These are phyloP conservation scores for mouse (Mus musculus) DNA, from an alignment of 2,113 vertebrate genomes.

Conservation along the genomic window DNA sequence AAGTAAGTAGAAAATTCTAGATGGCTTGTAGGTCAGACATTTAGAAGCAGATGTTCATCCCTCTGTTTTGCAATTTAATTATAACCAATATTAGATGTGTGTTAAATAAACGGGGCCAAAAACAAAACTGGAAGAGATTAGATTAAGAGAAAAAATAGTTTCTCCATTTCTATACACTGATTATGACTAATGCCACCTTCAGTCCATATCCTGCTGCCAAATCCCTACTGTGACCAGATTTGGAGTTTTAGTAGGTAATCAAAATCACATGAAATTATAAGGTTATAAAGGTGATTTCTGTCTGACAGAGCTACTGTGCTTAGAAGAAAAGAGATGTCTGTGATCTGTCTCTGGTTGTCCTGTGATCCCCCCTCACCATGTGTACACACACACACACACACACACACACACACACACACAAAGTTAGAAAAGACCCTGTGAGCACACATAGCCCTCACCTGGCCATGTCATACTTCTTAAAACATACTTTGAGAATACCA, in stretches of 20 bases:
- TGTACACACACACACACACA: not conserved
- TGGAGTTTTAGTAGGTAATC: not conserved
- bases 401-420: too few relatives aligned
- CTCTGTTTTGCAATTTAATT: not conserved
- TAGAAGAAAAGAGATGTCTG: too few relatives aligned
- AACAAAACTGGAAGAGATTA: not conserved
- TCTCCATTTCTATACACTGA: not conserved
- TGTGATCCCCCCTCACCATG: accelerated
- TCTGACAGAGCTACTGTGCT: not conserved
- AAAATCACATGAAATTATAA: not conserved
- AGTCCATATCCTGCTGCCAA: not conserved
- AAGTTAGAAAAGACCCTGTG: not conserved
- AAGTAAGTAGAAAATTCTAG: not conserved
- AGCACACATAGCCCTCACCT: not conserved
- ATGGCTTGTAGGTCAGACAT: not conserved
- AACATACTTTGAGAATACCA: not conserved
- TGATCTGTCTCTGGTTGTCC: too few relatives aligned
- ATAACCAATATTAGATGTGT: not conserved
- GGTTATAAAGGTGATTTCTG: too few relatives aligned
- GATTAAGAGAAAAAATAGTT: not conserved
- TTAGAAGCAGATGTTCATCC: not conserved
- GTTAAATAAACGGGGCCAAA: not conserved
- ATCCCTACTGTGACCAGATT: not conserved
- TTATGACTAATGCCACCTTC: too few relatives aligned
- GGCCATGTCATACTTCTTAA: not conserved